These are phyloP conservation scores for Acleris laterana DNA, from an alignment of 2,888 invertebrate species.

Conservation along the genomic window DNA sequence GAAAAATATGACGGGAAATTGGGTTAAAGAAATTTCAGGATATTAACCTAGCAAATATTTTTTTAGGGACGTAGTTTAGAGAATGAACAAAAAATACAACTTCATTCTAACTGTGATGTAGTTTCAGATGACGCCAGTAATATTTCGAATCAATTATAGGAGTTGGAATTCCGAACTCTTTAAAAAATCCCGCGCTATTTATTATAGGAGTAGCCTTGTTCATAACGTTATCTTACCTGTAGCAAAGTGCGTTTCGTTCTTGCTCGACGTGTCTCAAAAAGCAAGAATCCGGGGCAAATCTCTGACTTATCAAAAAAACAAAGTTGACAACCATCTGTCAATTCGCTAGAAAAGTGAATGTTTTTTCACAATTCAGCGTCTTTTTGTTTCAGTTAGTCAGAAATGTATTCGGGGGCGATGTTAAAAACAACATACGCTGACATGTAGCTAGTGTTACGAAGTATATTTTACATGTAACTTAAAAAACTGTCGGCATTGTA, in stretches of 20 bases:
- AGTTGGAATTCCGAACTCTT: too few species aligned
- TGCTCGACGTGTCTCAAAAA: conserved; percentile 13
- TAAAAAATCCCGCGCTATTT: background rate
- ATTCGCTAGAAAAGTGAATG: conserved; percentile 34
- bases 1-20: too few species aligned
- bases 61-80: too few species aligned
- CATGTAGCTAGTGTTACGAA: conserved; percentile 28
- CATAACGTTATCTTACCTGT: background rate
- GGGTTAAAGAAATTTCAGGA: too few species aligned
- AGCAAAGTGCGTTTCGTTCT: conserved; percentile 20
- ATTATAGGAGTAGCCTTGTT: background rate
- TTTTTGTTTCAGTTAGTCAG: conserved; percentile 28
- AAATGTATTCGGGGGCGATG: conserved; percentile 15
- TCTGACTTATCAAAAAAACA: conserved; percentile 30
- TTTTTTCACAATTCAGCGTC: conserved; percentile 33
- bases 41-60: too few species aligned
- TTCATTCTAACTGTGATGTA: too few species aligned
- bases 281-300: conserved; percentile 11
- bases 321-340: conserved; percentile 35
- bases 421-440: conserved; percentile 14
- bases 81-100: too few species aligned
- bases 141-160: too few species aligned
- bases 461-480: conserved; percentile 13
- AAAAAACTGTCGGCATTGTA: conserved; percentile 58
- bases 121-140: too few species aligned